phyloP scores from a whole-genome alignment of 2,888 invertebrate genomes.

The Xylota segnis region DNA sequence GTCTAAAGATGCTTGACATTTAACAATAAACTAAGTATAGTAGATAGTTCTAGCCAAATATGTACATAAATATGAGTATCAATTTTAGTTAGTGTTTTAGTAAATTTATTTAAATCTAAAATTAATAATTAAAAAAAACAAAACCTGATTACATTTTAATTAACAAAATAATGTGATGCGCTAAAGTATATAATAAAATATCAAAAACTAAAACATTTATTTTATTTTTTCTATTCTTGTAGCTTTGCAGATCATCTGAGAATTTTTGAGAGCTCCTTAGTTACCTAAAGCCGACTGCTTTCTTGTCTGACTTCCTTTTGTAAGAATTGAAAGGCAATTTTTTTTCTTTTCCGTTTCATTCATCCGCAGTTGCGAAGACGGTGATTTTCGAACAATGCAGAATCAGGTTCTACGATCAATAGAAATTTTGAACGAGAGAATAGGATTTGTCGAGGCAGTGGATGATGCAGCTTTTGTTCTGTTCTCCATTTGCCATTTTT shows the following conservation, averaged over 20 bases:
- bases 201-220: conserved; percentile 10
- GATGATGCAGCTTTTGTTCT: conserved; percentile 25
- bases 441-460: conserved; percentile 4
- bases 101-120: conserved; percentile 54
- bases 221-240: neutral
- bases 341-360: conserved; percentile 27
- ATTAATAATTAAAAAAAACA: conserved; percentile 24
- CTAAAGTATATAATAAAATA: conserved; percentile 42
- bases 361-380: neutral
- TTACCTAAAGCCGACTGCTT: neutral
- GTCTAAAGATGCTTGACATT: conserved; percentile 30
- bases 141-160: conserved; percentile 59
- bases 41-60: conserved; percentile 65
- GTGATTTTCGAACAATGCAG: conserved; percentile 27
- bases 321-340: conserved; percentile 4
- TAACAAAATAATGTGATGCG: conserved; percentile 64
- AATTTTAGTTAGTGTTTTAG: conserved; percentile 65
- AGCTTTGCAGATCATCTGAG: neutral
- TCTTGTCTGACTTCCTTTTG: conserved; percentile 11
- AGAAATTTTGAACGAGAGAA: conserved; percentile 12
- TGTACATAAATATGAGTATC: conserved; percentile 61
- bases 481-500: neutral
- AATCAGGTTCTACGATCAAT: conserved; percentile 38
- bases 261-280: neutral
- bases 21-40: conserved; percentile 36